These are phyloP conservation scores for Gallinago media DNA, from an alignment of 2,113 vertebrate species.

Conservation along the genomic window DNA sequence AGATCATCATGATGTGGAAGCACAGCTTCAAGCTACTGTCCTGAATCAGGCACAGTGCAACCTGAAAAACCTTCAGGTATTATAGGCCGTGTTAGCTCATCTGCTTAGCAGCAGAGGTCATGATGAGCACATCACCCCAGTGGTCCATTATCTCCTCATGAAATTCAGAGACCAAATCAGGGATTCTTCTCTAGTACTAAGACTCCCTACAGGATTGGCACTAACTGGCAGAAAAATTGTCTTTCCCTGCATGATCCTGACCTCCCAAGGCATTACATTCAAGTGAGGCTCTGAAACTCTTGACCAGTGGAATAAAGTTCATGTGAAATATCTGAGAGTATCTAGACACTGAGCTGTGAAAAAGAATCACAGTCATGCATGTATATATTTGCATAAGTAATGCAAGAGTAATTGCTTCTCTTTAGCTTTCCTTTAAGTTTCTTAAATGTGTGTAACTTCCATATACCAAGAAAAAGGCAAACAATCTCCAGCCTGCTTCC, in stretches of 20 bases:
- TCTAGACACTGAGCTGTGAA: background rate
- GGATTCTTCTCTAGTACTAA: constrained; percentile 48
- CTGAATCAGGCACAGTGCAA: background rate
- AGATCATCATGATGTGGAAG: background rate
- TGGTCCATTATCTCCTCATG: constrained; percentile 52
- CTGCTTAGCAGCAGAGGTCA: constrained; percentile 58
- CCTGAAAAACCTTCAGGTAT: constrained; percentile 14
- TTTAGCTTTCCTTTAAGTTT: background rate
- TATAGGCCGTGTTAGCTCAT: background rate
- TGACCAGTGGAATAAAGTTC: constrained; percentile 35
- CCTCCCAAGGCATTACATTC: constrained; percentile 5
- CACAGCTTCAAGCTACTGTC: background rate
- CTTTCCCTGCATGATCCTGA: constrained; percentile 51
- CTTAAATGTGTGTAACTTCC: background rate
- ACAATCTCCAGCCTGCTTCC: background rate
- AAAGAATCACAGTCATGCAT: background rate
- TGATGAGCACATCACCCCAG: constrained; percentile 26
- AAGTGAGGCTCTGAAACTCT: background rate
- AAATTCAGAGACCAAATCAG: constrained; percentile 63
- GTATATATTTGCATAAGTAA: background rate
- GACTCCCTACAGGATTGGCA: background rate
- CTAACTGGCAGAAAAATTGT: constrained; percentile 49
- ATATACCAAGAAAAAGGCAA: background rate
- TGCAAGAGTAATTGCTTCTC: background rate
- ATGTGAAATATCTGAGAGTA: background rate